phyloP scores from a whole-genome alignment of 1,140 invertebrate species.

The Solen grandis region DNA sequence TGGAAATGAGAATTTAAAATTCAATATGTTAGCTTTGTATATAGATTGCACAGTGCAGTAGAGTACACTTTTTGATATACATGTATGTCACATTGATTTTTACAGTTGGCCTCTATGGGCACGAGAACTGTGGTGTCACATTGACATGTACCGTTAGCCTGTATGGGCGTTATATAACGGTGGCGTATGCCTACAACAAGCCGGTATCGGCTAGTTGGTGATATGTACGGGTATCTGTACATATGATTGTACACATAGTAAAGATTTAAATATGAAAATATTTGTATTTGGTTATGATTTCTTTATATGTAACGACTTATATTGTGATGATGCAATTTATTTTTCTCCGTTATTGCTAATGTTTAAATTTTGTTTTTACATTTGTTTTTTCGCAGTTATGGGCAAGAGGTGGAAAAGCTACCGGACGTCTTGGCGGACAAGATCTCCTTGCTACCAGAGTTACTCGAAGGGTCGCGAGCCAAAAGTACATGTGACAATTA shows the following conservation, averaged over 20 bases:
- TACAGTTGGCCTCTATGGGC: background rate
- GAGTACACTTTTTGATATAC: background rate
- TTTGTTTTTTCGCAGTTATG: slow-evolving; percentile 30
- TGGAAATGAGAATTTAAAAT: slow-evolving; percentile 28
- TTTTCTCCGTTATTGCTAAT: background rate
- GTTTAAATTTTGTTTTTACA: background rate
- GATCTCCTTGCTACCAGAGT: slow-evolving; percentile 6
- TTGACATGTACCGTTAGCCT: background rate
- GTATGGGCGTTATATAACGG: background rate
- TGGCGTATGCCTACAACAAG: background rate
- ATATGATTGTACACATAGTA: background rate
- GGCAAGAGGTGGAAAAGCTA: slow-evolving; percentile 8
- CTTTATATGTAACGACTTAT: background rate
- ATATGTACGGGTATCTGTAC: background rate
- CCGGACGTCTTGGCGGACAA: slow-evolving; percentile 24
- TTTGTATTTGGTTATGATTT: background rate
- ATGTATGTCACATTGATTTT: background rate
- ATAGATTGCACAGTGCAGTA: background rate
- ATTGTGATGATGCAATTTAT: background rate
- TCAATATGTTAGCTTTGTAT: slow-evolving; percentile 24
- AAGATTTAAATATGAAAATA: background rate
- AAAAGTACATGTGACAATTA: slow-evolving; percentile 6
- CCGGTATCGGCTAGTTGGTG: background rate
- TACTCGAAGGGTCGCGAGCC: background rate
- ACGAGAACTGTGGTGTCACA: background rate